Evolutionary conservation across 2,888 invertebrate species (phyloP), one percentile per base, ranked within the genome.

Genomic region (Gastrophysa polygoni): DNA sequence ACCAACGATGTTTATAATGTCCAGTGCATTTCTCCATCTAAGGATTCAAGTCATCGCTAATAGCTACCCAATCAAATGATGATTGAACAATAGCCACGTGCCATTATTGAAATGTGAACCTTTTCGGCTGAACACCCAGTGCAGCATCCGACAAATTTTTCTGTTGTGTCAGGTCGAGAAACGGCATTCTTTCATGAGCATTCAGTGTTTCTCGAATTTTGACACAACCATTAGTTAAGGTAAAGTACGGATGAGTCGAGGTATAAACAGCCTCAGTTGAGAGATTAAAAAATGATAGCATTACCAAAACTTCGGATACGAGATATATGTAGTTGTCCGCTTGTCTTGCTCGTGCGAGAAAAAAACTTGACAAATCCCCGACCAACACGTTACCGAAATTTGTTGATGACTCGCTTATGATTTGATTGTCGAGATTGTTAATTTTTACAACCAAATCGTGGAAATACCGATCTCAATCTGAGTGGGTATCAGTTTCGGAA

Each of bases 191-290:
- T 32, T 11, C 32, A 32, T 32, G 32, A 32, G 11, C 32, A 55
- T 61, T 20, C 63, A 66, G 58, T 43, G 60, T 60, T 58, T 67
- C 64, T 64, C 54, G 62, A 64, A 62, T 67, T 67, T 67, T 67
- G 67, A 67, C 67, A 67, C 58, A 48, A 57, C 73, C 77, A 77
- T 77, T 77, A 75, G 75, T 77, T 75, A 75, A 67, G 63, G 68
- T 75, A 76, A 77, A 74, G 74, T 74, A 76, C 73, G 75, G 72
- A 68, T 69, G 68, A 69, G 72, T 71, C 70, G 59, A 68, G 74
- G 72, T 73, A 77, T 77, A 77, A 77, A 77, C 76, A 73, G 75
- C 70, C 63, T 59, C 32, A 59, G 63, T 63, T 63, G 59, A 56
- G 62, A 67, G 67, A 67, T 67, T 62, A 64, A 64, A 67, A 66